These are phyloP conservation scores for Dryocosmus kuriphilus DNA, from an alignment of 2,888 invertebrate genomes.

Conservation along the genomic window DNA sequence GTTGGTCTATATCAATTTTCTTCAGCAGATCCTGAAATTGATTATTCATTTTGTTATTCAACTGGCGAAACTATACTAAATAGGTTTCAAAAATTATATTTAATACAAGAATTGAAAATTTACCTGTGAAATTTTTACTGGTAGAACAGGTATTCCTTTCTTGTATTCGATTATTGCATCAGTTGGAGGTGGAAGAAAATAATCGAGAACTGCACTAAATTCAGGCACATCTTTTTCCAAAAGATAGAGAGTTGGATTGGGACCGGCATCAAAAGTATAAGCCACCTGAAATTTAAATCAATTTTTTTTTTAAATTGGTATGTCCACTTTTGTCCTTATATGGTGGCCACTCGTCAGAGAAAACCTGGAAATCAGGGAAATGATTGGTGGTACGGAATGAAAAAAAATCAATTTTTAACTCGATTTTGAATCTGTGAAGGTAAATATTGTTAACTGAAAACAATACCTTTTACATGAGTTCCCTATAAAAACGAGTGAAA, in stretches of 20 bases:
- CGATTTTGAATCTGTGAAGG: too few relatives aligned
- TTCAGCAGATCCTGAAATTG: slow-evolving; percentile 65
- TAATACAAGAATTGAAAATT: slow-evolving; percentile 31
- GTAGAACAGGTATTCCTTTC: slow-evolving; percentile 79
- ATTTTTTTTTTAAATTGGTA: not conserved
- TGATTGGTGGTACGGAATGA: too few relatives aligned
- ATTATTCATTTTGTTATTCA: slow-evolving; percentile 43
- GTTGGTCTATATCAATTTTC: slow-evolving; percentile 75
- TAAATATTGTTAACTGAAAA: too few relatives aligned
- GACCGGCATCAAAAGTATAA: slow-evolving; percentile 99
- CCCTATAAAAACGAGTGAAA: too few relatives aligned
- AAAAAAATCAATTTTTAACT: too few relatives aligned
- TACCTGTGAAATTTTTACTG: slow-evolving; percentile 68
- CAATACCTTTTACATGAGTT: too few relatives aligned
- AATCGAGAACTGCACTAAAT: slow-evolving; percentile 84
- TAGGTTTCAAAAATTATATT: not conserved
- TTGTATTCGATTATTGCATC: slow-evolving; percentile 78
- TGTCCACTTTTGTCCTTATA: too few relatives aligned
- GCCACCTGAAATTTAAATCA: slow-evolving; percentile 82
- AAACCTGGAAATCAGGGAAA: too few relatives aligned
- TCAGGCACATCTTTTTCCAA: slow-evolving; percentile 86
- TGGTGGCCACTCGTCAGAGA: too few relatives aligned
- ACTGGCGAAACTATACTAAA: slow-evolving; percentile 46
- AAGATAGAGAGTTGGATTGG: slow-evolving; percentile 95
- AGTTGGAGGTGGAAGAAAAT: slow-evolving; percentile 84